Conservation (phyloP, 2,113 vertebrate species). For the Mus spicilegus region DNA sequence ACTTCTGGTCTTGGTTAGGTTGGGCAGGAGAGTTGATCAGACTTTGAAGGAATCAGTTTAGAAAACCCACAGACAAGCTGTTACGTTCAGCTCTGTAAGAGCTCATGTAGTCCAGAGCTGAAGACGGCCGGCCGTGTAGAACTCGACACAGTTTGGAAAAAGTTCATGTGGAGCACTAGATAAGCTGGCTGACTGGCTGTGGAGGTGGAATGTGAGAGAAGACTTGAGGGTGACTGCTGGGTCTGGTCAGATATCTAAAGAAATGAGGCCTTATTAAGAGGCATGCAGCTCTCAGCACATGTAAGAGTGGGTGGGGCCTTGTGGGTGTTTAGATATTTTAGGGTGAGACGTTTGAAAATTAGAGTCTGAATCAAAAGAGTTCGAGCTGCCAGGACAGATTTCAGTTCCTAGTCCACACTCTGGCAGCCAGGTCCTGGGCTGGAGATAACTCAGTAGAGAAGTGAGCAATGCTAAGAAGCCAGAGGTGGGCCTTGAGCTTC, state of each 20-base stretch:
- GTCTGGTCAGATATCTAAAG: neutral
- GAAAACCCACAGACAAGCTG: neutral
- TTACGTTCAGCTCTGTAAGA: neutral
- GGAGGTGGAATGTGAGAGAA: neutral
- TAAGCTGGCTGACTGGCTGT: neutral
- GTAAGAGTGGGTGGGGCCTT: neutral
- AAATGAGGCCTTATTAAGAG: neutral
- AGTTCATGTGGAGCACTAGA: neutral
- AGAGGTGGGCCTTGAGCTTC: neutral
- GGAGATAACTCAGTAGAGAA: neutral
- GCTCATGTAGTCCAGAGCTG: neutral
- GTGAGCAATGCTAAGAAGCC: neutral
- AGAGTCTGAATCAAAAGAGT: neutral
- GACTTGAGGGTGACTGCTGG: neutral
- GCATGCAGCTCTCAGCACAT: neutral
- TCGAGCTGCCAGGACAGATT: neutral
- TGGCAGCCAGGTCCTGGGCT: neutral
- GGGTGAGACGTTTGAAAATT: slow-evolving; percentile 2
- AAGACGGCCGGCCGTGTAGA: neutral
- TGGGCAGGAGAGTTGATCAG: neutral
- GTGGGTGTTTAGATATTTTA: neutral
- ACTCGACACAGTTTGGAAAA: neutral
- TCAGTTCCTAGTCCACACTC: neutral
- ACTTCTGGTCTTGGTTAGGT: neutral
- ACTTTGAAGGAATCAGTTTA: slow-evolving; percentile 20